A percentile compares a stretch with the other conserved stretches of the same genome.
Conservation (phyloP, 2,797 vertebrate species). For the Sciurus vulgaris region DNA sequence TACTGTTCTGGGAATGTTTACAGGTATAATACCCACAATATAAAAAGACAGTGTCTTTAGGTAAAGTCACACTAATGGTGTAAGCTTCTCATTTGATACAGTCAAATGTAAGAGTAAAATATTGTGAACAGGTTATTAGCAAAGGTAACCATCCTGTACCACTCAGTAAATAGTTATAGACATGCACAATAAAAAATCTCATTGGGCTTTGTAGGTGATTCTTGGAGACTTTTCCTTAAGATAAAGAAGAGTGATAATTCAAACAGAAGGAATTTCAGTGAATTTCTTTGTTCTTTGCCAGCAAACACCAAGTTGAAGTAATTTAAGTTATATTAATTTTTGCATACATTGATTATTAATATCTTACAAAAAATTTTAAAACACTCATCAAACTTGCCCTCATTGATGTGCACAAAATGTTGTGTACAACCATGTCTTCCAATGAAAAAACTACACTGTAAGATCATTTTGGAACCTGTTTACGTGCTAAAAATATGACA, state of each 20-base stretch:
- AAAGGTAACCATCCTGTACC: not conserved
- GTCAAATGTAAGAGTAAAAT: not conserved
- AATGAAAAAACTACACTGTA: not conserved
- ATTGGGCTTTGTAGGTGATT: not conserved
- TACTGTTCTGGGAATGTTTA: not conserved
- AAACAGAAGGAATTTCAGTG: conserved; percentile 6
- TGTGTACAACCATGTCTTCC: not conserved
- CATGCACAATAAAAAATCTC: not conserved
- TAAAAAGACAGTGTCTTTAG: not conserved
- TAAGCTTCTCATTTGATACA: not conserved
- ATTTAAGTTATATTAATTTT: conserved; percentile 2
- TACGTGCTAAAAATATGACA: conserved; percentile 48
- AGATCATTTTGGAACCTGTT: not conserved
- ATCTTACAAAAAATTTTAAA: conserved; percentile 45
- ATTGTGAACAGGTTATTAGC: not conserved
- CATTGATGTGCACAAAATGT: not conserved
- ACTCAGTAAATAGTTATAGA: not conserved
- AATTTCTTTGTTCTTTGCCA: conserved; percentile 30
- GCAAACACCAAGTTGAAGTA: not conserved
- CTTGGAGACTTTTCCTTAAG: not conserved
- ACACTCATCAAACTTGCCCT: not conserved
- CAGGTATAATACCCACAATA: not conserved
- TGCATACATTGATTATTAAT: not conserved
- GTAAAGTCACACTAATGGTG: not conserved
- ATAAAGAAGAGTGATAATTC: not conserved